Percentiles rank a stretch among this genome's conserved stretches.
phyloP scores from a whole-genome alignment of 2,113 vertebrate genomes.

The Anhinga anhinga region DNA sequence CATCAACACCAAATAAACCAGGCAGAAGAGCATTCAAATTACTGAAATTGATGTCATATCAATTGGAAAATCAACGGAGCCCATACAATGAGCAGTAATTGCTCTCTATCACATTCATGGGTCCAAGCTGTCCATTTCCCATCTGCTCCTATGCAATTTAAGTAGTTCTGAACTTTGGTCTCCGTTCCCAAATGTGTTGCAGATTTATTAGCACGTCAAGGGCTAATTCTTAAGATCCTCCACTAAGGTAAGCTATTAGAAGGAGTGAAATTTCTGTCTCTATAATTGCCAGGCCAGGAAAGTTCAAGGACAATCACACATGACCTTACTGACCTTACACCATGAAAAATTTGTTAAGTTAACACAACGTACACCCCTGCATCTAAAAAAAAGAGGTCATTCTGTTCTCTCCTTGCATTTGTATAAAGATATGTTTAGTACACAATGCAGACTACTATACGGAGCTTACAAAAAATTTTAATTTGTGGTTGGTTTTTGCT shows the following conservation, averaged over 20 bases:
- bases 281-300: background rate
- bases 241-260: constrained; percentile 51
- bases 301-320: constrained; percentile 55
- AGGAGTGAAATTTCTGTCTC: constrained; percentile 56
- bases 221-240: constrained; percentile 55
- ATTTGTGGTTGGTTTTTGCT: background rate
- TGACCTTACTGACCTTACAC: constrained; percentile 9
- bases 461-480: background rate
- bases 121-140: constrained; percentile 55
- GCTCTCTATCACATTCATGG: constrained; percentile 47
- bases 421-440: background rate
- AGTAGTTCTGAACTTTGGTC: constrained; percentile 71
- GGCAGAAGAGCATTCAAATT: constrained; percentile 59
- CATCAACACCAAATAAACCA: constrained; percentile 34
- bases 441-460: background rate
- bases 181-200: constrained; percentile 20
- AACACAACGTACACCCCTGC: background rate
- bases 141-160: constrained; percentile 71
- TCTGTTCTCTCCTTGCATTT: background rate
- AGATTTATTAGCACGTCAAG: constrained; percentile 57
- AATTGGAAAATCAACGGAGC: constrained; percentile 50
- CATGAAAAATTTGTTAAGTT: constrained; percentile 44
- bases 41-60: constrained; percentile 68
- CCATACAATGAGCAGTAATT: constrained; percentile 48
- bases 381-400: background rate